Evolutionary conservation across 2,888 invertebrate species (phyloP).

Genomic region (Plebejus anna): DNA sequence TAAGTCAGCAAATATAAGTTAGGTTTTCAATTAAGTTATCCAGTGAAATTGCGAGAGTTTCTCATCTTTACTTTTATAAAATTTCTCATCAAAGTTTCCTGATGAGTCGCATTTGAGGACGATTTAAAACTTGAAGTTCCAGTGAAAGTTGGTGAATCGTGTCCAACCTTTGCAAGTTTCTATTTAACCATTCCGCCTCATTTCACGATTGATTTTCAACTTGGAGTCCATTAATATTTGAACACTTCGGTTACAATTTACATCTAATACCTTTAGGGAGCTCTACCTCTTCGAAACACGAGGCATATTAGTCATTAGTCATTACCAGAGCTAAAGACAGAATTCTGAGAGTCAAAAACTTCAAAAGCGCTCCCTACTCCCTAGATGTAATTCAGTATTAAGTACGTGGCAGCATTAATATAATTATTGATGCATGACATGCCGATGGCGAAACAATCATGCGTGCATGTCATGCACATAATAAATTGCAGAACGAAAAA

Average conservation of each 20-base stretch:
- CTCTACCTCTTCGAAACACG: no score
- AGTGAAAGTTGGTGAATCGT: neutral
- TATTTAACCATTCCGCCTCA: conserved; percentile 1
- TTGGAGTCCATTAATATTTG: neutral
- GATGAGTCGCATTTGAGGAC: conserved; percentile 4
- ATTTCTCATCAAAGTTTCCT: conserved; percentile 10
- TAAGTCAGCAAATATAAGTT: neutral
- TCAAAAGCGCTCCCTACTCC: no score
- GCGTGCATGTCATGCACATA: no score
- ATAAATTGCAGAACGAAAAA: no score
- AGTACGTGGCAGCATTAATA: no score
- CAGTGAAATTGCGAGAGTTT: neutral
- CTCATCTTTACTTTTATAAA: neutral
- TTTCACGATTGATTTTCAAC: neutral
- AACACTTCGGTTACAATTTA: neutral
- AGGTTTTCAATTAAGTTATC: neutral
- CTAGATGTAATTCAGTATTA: no score
- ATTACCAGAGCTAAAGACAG: no score
- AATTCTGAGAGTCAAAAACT: no score
- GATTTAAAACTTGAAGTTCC: neutral
- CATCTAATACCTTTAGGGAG: neutral
- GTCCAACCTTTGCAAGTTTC: neutral
- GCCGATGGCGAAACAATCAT: no score
- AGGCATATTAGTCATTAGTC: no score
- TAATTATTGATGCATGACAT: no score